Evolutionary conservation across 2,113 vertebrate species (phyloP).

Genomic region (Conger conger): DNA sequence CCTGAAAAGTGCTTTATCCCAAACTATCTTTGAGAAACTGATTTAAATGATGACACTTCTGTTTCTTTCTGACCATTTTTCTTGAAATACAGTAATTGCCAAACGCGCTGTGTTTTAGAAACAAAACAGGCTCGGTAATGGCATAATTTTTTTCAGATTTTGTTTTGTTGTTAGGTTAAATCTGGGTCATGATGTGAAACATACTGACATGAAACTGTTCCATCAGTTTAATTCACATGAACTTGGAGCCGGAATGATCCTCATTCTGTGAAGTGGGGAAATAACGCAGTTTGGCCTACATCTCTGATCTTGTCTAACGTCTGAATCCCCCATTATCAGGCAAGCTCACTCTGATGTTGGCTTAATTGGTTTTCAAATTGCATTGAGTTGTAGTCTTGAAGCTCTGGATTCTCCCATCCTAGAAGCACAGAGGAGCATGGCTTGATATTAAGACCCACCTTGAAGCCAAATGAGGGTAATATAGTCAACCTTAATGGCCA

Average conservation of each 20-base stretch:
- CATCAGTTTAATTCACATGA: not conserved
- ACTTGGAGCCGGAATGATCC: not conserved
- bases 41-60: too few species aligned
- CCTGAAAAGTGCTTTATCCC: too few species aligned
- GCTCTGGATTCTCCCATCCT: too few species aligned
- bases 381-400: not conserved
- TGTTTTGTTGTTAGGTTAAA: not conserved
- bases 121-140: not conserved
- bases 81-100: too few species aligned
- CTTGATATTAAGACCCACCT: too few species aligned
- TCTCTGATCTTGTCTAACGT: not conserved
- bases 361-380: not conserved
- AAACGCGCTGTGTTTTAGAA: too few species aligned
- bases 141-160: not conserved
- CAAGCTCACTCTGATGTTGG: not conserved
- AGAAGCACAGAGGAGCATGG: too few species aligned
- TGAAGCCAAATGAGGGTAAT: too few species aligned
- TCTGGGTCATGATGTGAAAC: not conserved
- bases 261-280: not conserved
- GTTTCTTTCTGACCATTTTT: too few species aligned
- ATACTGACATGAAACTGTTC: not conserved
- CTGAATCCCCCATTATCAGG: not conserved
- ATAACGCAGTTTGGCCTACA: not conserved
- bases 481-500: too few species aligned
- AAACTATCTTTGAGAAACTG: too few species aligned